These are phyloP conservation scores for Leucophenga maculata DNA, from an alignment of 2,888 invertebrate species.

Conservation along the genomic window DNA sequence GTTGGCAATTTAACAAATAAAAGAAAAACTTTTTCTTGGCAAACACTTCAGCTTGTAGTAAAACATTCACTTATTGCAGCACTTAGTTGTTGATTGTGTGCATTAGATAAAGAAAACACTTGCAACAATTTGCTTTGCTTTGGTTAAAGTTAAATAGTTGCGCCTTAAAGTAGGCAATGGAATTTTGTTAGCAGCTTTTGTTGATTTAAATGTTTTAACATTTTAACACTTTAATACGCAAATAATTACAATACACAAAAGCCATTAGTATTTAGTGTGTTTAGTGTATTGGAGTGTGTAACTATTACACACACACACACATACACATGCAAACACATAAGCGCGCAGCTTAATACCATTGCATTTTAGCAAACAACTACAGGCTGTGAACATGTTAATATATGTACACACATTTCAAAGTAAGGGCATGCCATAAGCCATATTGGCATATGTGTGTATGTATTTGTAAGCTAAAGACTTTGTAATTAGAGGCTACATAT, in stretches of 20 bases:
- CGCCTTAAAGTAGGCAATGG: constrained; percentile 33
- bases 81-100: constrained; percentile 40
- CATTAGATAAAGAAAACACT: constrained; percentile 37
- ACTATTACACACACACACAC: not conserved
- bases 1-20: constrained; percentile 67
- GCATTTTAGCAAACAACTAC: no score
- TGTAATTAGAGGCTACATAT: constrained; percentile 52
- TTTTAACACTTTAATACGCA: constrained; percentile 19
- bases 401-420: constrained; percentile 24
- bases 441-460: not conserved
- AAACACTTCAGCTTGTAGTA: constrained; percentile 49
- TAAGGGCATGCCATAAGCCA: constrained; percentile 57
- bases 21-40: constrained; percentile 46
- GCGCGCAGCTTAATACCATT: no score
- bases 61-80: constrained; percentile 42
- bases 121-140: constrained; percentile 57
- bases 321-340: no score
- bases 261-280: not conserved
- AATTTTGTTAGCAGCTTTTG: not conserved
- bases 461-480: constrained; percentile 57
- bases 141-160: constrained; percentile 25
- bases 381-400: constrained; percentile 30
- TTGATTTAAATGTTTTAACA: constrained; percentile 2
- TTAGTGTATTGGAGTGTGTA: not conserved
- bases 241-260: constrained; percentile 28